These are phyloP conservation scores for Caenorhabditis panamensis DNA, from an alignment of 2,888 invertebrate species.

Conservation along the genomic window DNA sequence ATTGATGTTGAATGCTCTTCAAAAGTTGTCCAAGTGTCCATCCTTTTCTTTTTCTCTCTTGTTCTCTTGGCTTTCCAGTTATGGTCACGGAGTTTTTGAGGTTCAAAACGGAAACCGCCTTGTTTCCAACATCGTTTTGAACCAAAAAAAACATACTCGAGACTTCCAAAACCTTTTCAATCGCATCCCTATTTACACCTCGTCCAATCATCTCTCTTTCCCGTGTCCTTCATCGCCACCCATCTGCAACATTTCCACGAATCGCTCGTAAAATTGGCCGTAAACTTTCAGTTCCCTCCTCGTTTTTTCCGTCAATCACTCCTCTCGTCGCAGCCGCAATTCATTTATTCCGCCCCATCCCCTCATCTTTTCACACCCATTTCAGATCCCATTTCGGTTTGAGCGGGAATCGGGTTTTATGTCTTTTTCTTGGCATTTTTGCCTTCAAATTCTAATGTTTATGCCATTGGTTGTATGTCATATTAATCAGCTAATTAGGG, in stretches of 20 bases:
- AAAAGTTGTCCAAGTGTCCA: too few relatives aligned
- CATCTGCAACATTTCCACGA: constrained; percentile 56
- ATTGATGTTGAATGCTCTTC: too few relatives aligned
- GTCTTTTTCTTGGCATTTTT: too few relatives aligned
- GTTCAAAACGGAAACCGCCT: too few relatives aligned
- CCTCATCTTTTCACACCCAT: constrained; percentile 3
- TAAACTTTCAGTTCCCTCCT: constrained; percentile 47
- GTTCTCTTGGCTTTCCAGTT: too few relatives aligned
- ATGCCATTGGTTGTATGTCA: constrained; percentile 1
- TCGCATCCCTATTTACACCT: too few relatives aligned
- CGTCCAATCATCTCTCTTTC: too few relatives aligned
- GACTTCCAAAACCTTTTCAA: too few relatives aligned
- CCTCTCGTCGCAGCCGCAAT: neutral
- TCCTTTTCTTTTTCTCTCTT: too few relatives aligned
- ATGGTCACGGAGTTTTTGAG: too few relatives aligned
- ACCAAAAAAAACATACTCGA: too few relatives aligned
- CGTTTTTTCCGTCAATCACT: constrained; percentile 23
- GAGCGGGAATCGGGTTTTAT: too few relatives aligned
- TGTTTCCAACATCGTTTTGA: neutral
- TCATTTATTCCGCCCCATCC: neutral
- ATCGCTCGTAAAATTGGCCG: constrained; percentile 56
- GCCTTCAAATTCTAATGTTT: constrained; percentile 3
- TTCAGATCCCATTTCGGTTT: constrained; percentile 19
- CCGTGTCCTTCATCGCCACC: constrained; percentile 56
- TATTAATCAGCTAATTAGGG: constrained; percentile 40